Percentiles rank a stretch among this genome's conserved stretches.
Evolutionary conservation across 2,797 vertebrate genomes (phyloP).

Genomic region (Lepus oiostolus): DNA sequence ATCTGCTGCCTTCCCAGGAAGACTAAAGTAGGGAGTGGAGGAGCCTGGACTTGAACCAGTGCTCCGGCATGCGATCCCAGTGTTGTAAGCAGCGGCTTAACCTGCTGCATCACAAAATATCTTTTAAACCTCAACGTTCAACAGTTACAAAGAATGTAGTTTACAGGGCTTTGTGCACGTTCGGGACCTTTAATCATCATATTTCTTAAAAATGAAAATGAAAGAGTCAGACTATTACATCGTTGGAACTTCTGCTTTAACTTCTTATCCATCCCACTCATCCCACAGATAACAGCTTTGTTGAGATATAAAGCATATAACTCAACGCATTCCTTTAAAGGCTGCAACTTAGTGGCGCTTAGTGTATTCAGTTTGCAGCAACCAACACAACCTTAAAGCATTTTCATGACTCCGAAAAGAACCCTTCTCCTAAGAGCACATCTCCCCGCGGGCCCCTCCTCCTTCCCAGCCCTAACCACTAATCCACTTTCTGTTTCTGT

Average conservation of each 20-base stretch:
- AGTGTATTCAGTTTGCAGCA: background rate
- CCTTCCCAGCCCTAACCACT: background rate
- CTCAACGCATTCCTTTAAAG: too few species aligned
- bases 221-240: too few species aligned
- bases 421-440: background rate
- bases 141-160: background rate
- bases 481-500: background rate
- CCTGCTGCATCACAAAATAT: too few species aligned
- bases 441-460: background rate
- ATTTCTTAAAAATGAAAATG: too few species aligned
- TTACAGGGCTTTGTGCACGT: background rate
- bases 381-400: background rate
- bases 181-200: background rate
- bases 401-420: background rate
- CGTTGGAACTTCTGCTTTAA: background rate
- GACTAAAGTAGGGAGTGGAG: too few species aligned
- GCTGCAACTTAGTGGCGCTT: background rate
- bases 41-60: too few species aligned
- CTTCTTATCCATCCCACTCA: background rate
- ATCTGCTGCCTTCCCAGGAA: too few species aligned
- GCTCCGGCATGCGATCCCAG: too few species aligned
- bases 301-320: background rate
- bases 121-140: background rate
- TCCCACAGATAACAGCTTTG: background rate
- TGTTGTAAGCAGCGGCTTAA: too few species aligned